Conservation (phyloP, 2,888 invertebrate genomes). For the Sarcophaga subvicina region DNA sequence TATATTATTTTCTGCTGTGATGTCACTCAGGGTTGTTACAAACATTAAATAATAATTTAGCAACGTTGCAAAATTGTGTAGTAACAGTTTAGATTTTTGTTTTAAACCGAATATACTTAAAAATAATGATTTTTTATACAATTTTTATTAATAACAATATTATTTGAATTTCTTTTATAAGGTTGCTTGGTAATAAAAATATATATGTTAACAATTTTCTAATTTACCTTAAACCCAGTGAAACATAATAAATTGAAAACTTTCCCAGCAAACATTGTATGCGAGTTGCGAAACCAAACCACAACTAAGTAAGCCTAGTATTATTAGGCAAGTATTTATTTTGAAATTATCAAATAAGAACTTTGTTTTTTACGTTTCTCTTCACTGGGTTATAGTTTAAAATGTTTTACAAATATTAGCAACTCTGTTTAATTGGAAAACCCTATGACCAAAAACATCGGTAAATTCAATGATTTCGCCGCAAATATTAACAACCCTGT, state of each 20-base stretch:
- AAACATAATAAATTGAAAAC: no score
- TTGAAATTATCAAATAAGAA: background rate
- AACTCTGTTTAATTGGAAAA: background rate
- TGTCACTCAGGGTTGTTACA: constrained; percentile 63
- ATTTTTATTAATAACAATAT: background rate
- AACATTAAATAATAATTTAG: constrained; percentile 9
- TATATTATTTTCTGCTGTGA: constrained; percentile 34
- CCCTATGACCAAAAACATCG: background rate
- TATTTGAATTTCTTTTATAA: background rate
- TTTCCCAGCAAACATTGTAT: no score
- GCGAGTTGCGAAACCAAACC: no score
- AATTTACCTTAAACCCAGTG: no score
- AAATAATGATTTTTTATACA: background rate
- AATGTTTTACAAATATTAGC: background rate
- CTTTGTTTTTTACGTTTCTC: background rate
- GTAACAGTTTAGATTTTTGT: constrained; percentile 1
- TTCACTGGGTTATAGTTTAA: no score
- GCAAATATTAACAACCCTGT: constrained; percentile 29
- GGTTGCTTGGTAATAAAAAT: background rate
- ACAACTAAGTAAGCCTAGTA: no score
- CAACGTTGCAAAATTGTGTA: constrained; percentile 53
- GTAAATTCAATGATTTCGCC: constrained; percentile 11
- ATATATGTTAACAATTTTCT: background rate
- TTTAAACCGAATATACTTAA: no score
- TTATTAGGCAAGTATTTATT: constrained; percentile 9